Conservation (phyloP, 23 tunicate species). For the Aplidium turbinatum region DNA sequence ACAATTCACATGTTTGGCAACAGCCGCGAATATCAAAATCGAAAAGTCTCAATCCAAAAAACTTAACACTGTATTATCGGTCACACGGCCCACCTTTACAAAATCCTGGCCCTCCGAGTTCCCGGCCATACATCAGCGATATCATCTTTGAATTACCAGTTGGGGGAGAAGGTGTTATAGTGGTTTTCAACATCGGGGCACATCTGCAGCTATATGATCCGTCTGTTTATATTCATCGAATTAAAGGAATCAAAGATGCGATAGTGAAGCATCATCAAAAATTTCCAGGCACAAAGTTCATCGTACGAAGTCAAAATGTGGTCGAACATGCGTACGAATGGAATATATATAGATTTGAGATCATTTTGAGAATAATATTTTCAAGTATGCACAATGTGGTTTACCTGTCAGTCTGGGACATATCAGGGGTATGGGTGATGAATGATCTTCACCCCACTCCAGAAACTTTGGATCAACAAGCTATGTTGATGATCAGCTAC, state of each 20-base stretch:
- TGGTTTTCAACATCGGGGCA: slow-evolving; percentile 41
- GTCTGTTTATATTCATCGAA: slow-evolving; percentile 19
- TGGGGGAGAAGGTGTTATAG: not conserved
- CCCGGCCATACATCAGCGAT: slow-evolving; percentile 54
- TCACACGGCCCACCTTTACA: slow-evolving; percentile 62
- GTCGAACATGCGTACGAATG: slow-evolving; percentile 17
- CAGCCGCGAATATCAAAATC: slow-evolving; percentile 21
- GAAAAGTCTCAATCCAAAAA: not conserved
- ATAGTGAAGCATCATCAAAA: slow-evolving; percentile 7
- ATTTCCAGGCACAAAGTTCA: slow-evolving; percentile 13
- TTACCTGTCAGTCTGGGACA: slow-evolving; percentile 38
- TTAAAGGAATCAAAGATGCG: slow-evolving; percentile 31
- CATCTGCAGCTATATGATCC: slow-evolving; percentile 40
- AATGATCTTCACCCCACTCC: slow-evolving; percentile 16
- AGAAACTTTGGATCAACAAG: slow-evolving; percentile 4
- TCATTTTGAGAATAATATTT: slow-evolving; percentile 10
- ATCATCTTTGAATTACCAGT: slow-evolving; percentile 14
- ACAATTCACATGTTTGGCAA: slow-evolving; percentile 35
- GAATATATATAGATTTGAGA: slow-evolving; percentile 24
- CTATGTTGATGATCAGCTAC: not conserved
- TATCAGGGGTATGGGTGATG: slow-evolving; percentile 14
- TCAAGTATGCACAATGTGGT: not conserved
- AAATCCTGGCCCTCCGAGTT: slow-evolving; percentile 54
- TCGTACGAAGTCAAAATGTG: slow-evolving; percentile 13
- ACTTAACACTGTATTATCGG: slow-evolving; percentile 38